These are phyloP conservation scores for Hydrolagus colliei DNA, from an alignment of 2,797 vertebrate species.

Conservation along the genomic window DNA sequence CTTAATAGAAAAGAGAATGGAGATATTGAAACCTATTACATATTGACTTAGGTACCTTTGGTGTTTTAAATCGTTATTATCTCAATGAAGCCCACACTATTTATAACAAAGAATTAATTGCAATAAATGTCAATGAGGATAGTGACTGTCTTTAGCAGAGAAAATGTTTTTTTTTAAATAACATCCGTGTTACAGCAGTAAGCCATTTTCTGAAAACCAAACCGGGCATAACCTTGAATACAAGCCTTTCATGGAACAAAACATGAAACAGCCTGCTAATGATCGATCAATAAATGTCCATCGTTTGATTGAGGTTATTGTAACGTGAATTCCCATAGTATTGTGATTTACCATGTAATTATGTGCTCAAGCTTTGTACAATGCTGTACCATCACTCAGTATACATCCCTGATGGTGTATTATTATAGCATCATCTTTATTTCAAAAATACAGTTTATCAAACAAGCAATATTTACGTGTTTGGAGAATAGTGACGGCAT, in stretches of 20 bases:
- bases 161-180: neutral
- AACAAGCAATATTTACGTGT: neutral
- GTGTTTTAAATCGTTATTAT: neutral
- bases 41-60: neutral
- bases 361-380: neutral
- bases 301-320: neutral
- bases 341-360: neutral
- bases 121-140: too few relatives aligned
- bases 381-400: neutral
- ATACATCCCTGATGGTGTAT: neutral
- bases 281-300: conserved; percentile 13
- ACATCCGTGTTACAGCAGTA: too few relatives aligned
- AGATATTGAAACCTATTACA: neutral
- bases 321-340: neutral
- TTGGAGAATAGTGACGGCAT: neutral
- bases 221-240: neutral
- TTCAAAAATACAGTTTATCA: neutral
- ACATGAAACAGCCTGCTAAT: neutral
- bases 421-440: neutral
- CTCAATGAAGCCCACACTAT: neutral
- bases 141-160: neutral
- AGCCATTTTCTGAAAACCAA: too few relatives aligned
- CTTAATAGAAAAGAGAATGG: neutral
- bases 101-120: neutral
- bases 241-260: neutral